Conservation (phyloP, 1,140 invertebrate species). For the Hycleus phaleratus region DNA sequence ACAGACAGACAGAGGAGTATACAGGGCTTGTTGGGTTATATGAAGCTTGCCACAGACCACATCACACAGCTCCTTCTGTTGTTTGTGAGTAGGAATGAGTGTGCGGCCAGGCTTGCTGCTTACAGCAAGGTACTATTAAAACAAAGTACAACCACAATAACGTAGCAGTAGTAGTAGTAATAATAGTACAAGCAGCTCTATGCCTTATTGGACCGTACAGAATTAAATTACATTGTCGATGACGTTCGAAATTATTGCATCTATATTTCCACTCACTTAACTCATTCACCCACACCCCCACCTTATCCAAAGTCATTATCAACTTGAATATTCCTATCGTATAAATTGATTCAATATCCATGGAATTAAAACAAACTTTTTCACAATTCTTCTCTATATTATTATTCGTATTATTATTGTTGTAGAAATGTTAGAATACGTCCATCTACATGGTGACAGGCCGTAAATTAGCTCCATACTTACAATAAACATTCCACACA, state of each 20-base stretch:
- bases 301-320: too few relatives aligned
- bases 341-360: too few relatives aligned
- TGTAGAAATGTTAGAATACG: neutral
- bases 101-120: conserved; percentile 19
- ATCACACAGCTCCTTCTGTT: conserved; percentile 35
- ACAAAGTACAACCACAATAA: conserved; percentile 6
- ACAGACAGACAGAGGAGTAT: conserved; percentile 31
- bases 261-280: too few relatives aligned
- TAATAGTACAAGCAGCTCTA: too few relatives aligned
- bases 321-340: too few relatives aligned
- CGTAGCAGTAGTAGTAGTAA: too few relatives aligned
- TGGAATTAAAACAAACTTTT: too few relatives aligned
- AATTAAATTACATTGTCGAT: conserved; percentile 10
- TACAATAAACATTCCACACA: conserved; percentile 43
- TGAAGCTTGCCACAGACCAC: conserved; percentile 37
- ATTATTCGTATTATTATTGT: too few relatives aligned
- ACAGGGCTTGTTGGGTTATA: conserved; percentile 18
- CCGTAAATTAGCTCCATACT: conserved; percentile 41
- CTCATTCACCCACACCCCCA: too few relatives aligned
- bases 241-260: neutral
- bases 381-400: too few relatives aligned
- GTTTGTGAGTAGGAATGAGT: conserved; percentile 27
- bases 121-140: conserved; percentile 31
- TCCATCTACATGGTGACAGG: conserved; percentile 36
- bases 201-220: conserved; percentile 8